These are phyloP conservation scores for Diogma glabrata DNA, from an alignment of 2,888 invertebrate species.

Conservation along the genomic window DNA sequence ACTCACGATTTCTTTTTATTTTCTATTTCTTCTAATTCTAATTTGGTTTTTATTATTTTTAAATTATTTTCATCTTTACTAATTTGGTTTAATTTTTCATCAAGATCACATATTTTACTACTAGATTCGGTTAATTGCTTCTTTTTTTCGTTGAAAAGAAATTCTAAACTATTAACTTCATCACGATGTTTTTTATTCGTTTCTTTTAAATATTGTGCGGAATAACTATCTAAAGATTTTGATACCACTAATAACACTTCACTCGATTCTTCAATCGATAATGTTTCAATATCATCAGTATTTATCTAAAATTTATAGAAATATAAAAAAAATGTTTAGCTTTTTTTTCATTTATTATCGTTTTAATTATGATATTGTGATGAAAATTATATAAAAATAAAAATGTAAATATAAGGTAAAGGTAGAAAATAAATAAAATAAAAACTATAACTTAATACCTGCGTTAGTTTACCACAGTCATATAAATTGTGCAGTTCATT, in stretches of 20 bases:
- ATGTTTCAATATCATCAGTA: constrained; percentile 40
- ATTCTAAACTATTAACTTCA: constrained; percentile 57
- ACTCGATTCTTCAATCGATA: constrained; percentile 43
- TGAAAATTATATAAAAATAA: constrained; percentile 4
- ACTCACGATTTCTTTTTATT: constrained; percentile 17
- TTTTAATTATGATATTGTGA: not conserved
- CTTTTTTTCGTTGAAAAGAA: constrained; percentile 44
- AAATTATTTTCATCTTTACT: constrained; percentile 4
- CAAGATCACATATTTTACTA: constrained; percentile 57
- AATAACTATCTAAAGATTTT: constrained; percentile 52
- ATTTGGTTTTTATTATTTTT: constrained; percentile 11
- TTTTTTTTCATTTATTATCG: constrained; percentile 1
- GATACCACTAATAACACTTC: constrained; percentile 52
- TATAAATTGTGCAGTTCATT: constrained; percentile 41
- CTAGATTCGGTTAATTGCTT: constrained; percentile 46
- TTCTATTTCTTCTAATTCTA: constrained; percentile 14
- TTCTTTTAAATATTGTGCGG: constrained; percentile 51
- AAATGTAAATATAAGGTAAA: constrained; percentile 11
- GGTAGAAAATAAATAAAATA: constrained; percentile 14
- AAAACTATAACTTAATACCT: constrained; percentile 34
- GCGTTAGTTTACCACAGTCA: constrained; percentile 40
- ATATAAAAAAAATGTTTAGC: constrained; percentile 11
- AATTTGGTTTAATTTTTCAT: constrained; percentile 45
- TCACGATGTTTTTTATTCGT: constrained; percentile 64
- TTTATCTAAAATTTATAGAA: constrained; percentile 41